Conservation (phyloP, 2,888 invertebrate genomes). For the Papilio elwesi region DNA sequence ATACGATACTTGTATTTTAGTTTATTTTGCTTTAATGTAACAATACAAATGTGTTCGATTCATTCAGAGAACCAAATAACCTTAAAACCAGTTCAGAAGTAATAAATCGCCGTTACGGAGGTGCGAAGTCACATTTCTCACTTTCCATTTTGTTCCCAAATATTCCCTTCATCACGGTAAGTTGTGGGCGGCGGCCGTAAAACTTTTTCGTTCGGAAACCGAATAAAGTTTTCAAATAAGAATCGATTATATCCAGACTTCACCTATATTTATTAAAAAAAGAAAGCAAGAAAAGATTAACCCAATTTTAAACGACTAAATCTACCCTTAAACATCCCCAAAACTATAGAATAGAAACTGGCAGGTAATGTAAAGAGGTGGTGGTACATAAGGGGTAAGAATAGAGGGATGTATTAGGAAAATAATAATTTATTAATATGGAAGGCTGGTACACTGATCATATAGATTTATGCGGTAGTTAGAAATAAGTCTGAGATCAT, state of each 20-base stretch:
- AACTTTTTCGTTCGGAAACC: neutral
- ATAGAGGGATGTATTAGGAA: neutral
- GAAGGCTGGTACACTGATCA: neutral
- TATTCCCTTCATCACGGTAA: neutral
- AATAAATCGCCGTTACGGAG: neutral
- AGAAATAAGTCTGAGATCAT: conserved; percentile 4
- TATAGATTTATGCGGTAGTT: conserved; percentile 14
- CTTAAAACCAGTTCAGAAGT: neutral
- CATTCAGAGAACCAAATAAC: neutral
- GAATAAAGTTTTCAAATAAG: neutral
- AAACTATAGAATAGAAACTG: too few species aligned
- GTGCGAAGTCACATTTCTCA: conserved; percentile 11
- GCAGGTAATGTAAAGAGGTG: too few species aligned
- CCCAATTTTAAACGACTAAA: neutral
- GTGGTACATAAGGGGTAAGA: too few species aligned
- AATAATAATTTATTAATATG: neutral
- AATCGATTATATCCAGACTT: neutral
- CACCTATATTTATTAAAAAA: neutral
- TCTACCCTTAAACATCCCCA: neutral
- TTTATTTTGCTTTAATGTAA: too few species aligned
- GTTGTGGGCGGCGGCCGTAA: neutral
- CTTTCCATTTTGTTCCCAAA: neutral
- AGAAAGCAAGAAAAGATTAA: neutral
- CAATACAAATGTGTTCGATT: too few species aligned
- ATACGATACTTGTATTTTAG: too few species aligned